Base-by-base conservation (phyloP, 1,140 invertebrate species). In the Leptonema lineaticorne region DNA sequence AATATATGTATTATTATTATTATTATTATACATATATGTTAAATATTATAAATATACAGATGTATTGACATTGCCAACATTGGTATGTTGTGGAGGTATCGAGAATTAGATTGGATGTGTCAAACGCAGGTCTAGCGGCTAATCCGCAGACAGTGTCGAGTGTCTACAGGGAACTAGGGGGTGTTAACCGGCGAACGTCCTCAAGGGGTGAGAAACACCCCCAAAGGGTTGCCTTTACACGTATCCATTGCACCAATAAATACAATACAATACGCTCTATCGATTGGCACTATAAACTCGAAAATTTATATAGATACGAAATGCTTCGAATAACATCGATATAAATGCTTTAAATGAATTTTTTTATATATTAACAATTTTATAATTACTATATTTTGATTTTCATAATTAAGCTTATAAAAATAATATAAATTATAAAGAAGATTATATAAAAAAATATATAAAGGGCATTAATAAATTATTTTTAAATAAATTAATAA, bases 51-150 rank as follows among this genome's bases (percentile, higher is more conserved):
- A 64, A 64, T 64, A 53, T 64, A n/a, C n/a, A n/a, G n/a, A n/a
- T n/a, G n/a, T n/a, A n/a, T n/a, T n/a, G 62, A 27, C 8, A 50
- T 50, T 45, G 46, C 62, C 62, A 41, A 18, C 28, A 28, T 24
- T 62, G 62, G 62, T n/a, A n/a, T 26, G 59, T 41, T 41, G 57
- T 59, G 57, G 24, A 50, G 41, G 62, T 64, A 64, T 64, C 62
- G 62, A 64, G 62, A 64, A 64, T 50, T 64, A 64, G 62, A 64
- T 64, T 64, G 62, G 62, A 64, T 64, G 62, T 64, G 62, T 64
- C 62, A 64, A 64, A 64, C 62, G 62, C 62, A 64, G 62, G 24
- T 37, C 33, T 33, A 46, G 46, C 62, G 62, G 62, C 62, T 64
- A 64, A 64, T 64, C 62, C 62, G 62, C 62, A 64, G 62, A 64